A percentile compares a stretch with the other conserved stretches of the same genome.
Conservation (phyloP, 2,888 invertebrate genomes). For the Periphyllus acericola region DNA sequence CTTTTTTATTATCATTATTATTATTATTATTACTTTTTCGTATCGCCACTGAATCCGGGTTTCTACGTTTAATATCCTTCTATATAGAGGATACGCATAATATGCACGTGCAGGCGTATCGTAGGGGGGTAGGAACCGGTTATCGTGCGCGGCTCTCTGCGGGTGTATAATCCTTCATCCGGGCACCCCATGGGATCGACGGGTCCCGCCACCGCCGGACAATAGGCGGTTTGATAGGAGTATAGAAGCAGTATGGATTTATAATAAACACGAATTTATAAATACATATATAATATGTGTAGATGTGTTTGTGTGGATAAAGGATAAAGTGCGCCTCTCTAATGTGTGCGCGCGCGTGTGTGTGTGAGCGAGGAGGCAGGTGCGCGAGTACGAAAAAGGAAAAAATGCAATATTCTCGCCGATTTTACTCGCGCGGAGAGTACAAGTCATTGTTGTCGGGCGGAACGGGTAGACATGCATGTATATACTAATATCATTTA, state of each 20-base stretch:
- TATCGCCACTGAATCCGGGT: constrained; percentile 21
- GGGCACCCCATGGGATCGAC: constrained; percentile 42
- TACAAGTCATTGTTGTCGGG: neutral
- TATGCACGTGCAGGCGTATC: neutral
- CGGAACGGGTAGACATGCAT: neutral
- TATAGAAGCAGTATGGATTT: neutral
- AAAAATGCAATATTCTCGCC: constrained; percentile 13
- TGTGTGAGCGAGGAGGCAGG: neutral
- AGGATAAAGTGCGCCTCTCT: neutral
- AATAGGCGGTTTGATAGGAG: neutral
- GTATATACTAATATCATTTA: neutral
- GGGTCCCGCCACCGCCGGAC: neutral
- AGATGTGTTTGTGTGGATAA: neutral
- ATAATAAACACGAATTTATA: neutral
- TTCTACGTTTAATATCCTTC: neutral
- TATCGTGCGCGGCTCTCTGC: neutral
- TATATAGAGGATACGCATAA: neutral
- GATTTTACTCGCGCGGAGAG: neutral
- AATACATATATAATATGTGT: neutral
- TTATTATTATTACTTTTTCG: neutral
- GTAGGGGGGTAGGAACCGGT: constrained; percentile 43
- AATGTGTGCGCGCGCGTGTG: neutral
- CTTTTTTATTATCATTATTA: neutral
- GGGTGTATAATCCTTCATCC: constrained; percentile 50
- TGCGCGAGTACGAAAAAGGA: neutral